Base-by-base conservation (phyloP, 2,113 vertebrate genomes). In the Paramisgurnus dabryanus region DNA sequence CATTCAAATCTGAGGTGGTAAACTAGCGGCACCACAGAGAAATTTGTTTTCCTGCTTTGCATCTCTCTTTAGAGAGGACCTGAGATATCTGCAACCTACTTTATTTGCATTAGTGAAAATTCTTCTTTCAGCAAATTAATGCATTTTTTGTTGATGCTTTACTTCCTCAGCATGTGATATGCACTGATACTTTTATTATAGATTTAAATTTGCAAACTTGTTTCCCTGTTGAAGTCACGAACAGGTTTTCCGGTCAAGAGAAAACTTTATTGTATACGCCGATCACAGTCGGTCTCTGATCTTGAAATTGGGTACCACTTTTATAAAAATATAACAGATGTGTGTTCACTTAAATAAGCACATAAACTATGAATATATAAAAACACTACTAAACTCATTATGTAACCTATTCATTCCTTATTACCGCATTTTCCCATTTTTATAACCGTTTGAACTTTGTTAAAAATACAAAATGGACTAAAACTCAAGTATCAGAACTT, bases 1-100 rank as follows among this genome's bases (percentile, higher is more conserved):
- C 34, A 85, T 86, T 87, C 85, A 88, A 86, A 90, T 87, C 58
- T 15, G 40, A 7, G 7, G 18, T 22, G 27, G 41, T 76, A 40
- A 69, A n/a, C 55, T 68, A 70, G 47, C 68, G 15, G 50, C 34
- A 63, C 4, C 22, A 1, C n/a, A 69, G 27, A 8, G 12, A 5
- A 75, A 39, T 45, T 34, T 11, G 65, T 15, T 64, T 81, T 81
- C 40, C 80, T 63, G 55, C 47, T 63, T 53, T 11, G 17, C 6
- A 0, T 13, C 12, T 63, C 40, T 22, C 57, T 17, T 75, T n/a
- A 75, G 72, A 72, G 39, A 58, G 53, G 69, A 70, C 50, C 13
- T 13, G 69, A n/a, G 40, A 22, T 12, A 72, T 72, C 57, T 72
- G 53, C 69, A 57, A 57, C 34, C 50, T 53, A 53, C 34, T 41